Evolutionary conservation across 2,797 vertebrate species (phyloP), one percentile per base, ranked within the genome.

Genomic region (Aythya fuligula): DNA sequence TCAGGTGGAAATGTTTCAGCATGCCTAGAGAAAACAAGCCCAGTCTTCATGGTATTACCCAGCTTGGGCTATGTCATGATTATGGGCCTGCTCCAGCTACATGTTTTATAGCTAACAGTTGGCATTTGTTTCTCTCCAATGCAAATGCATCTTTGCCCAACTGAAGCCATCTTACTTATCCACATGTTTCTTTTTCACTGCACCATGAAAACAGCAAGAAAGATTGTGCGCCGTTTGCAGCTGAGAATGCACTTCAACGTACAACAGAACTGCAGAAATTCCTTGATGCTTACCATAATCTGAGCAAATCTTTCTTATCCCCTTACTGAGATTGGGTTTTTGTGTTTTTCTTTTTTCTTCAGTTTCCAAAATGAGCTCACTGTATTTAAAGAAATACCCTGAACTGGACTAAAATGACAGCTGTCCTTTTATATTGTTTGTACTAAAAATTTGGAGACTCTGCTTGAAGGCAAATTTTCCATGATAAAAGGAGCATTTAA

Each of bases 191-290:
- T 45, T 36, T 66, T 60, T 69, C 64, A 91, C 70, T 94, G 87
- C 86, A 75, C 94, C 90, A 90, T 47, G 84, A 92, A 90, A 97
- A 93, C 64, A 91, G 94, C 71, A 58, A 95, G 95, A 93, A 96
- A 96, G 83, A 96, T 79, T 93, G 96, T 83, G 87, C 94, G 95
- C 79, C 39, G 34, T 97, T 95, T 96, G 88, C 97, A 97, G 97
- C 96, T 90, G 78, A 96, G 95, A 97, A 96, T 96, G 96, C 96
- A 97, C 92, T 96, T 96, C 69, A 93, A 74, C 61, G 94, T 95
- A 96, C 96, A 95, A 91, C 86, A 95, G 93, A 94, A 92, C 41
- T 90, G 93, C 88, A 93, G 96, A 81, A 95, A 89, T 78, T 95
- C 95, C 94, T 85, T 62, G 88, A 75, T 82, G 83, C 83, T 90